Evolutionary conservation across 2,113 vertebrate genomes (phyloP).

Genomic region (Jaculus jaculus): DNA sequence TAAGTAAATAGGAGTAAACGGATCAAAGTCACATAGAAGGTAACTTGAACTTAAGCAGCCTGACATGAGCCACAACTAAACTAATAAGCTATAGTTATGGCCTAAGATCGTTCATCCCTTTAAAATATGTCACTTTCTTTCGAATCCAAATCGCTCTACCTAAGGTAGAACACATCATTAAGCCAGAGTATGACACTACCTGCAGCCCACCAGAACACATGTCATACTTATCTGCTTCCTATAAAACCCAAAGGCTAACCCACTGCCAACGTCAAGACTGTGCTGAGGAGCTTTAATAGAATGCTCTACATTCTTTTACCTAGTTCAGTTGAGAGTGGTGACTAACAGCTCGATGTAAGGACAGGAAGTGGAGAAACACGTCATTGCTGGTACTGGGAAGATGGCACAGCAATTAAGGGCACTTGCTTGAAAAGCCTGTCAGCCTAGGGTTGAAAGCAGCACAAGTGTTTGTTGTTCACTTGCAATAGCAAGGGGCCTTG

Average conservation of each 20-base stretch:
- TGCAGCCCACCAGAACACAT: not conserved
- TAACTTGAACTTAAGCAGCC: conserved; percentile 16
- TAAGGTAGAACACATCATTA: not conserved
- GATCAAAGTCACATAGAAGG: not conserved
- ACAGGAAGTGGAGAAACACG: not conserved
- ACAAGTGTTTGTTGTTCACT: no score
- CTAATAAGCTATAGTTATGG: not conserved
- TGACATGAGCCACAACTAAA: not conserved
- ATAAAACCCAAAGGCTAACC: not conserved
- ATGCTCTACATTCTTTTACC: not conserved
- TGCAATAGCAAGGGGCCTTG: no score
- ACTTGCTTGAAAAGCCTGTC: no score
- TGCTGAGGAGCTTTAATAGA: not conserved
- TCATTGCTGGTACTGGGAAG: no score
- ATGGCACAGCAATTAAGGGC: no score
- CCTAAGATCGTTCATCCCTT: conserved; percentile 4
- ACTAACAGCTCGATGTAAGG: not conserved
- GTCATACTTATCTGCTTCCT: not conserved
- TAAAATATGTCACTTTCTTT: conserved; percentile 22
- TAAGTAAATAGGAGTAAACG: not conserved
- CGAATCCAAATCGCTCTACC: not conserved
- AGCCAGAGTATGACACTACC: not conserved
- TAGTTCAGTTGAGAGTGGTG: not conserved
- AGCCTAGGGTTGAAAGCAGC: no score
- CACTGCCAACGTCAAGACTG: not conserved